Base-by-base conservation (phyloP, 2,888 invertebrate species). In the Crioceris asparagi region DNA sequence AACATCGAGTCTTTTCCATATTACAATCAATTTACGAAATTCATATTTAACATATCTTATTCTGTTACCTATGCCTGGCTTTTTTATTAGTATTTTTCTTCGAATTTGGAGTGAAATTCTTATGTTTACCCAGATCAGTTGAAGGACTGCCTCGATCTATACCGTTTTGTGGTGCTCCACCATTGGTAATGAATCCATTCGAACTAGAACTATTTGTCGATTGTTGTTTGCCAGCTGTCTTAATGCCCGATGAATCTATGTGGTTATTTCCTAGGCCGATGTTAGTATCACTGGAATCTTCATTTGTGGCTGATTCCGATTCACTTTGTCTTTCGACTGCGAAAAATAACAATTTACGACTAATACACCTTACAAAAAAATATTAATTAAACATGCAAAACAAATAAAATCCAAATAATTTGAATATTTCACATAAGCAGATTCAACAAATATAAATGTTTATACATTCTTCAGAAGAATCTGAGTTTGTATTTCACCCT, bases 281-380 rank as follows among this genome's bases (percentile, higher is more conserved):
- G 56, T 70, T 57, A 55, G 65, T 74, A 60, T 82, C 75, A 55
- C 77, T 75, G 43, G 79, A 76, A 65, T 83, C 76, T 63, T 83
- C 77, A 67, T 77, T 77, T 39, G 82, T 83, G 61, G 86, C 84
- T 10, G 87, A 87, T 67, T 88, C 88, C 29, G 85, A 83, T 67
- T 88, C 88, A 65, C 87, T 88, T 57, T 84, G 81, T 54, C 83
- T 75, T 60, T 86, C 86, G 68, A 79, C 83, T 84, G 42, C 17
- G 39, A 40, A n/a, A n/a, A n/a, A n/a, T n/a, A n/a, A n/a, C n/a
- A n/a, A n/a, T n/a, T n/a, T n/a, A n/a, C n/a, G n/a, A n/a, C n/a
- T n/a, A n/a, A n/a, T n/a, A n/a, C n/a, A n/a, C n/a, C n/a, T n/a
- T n/a, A n/a, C n/a, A n/a, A n/a, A n/a, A n/a, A n/a, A n/a, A n/a